Percentiles rank a stretch among this genome's conserved stretches.
Evolutionary conservation across 2,113 vertebrate species (phyloP).

Genomic region (Rhabdornis inornatus): DNA sequence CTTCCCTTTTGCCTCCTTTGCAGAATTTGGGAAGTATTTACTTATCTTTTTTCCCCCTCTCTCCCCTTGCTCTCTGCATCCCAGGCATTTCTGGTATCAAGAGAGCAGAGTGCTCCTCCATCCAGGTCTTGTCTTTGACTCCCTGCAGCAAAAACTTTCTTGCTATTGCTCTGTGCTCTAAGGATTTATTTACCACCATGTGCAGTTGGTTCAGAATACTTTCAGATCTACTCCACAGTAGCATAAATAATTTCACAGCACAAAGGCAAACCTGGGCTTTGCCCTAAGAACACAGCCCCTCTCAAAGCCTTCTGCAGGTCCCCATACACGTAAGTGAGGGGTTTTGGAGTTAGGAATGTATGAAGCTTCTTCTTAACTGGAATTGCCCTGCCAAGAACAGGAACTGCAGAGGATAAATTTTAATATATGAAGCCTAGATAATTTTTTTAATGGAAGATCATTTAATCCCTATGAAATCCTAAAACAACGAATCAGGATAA

Average conservation of each 20-base stretch:
- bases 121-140: background rate
- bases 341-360: background rate
- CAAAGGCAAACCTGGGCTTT: background rate
- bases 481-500: background rate
- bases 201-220: background rate
- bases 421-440: background rate
- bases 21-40: background rate
- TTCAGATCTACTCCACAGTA: background rate
- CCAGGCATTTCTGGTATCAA: background rate
- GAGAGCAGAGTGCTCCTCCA: background rate
- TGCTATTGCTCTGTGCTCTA: background rate
- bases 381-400: background rate
- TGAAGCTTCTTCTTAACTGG: background rate
- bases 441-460: background rate
- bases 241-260: conserved; percentile 30
- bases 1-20: background rate
- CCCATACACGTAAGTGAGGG: background rate
- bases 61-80: background rate
- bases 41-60: background rate
- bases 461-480: background rate
- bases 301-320: background rate
- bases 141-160: background rate
- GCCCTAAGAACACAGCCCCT: background rate
- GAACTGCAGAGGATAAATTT: background rate
- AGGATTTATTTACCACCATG: background rate